Evolutionary conservation across 23 tunicate species (phyloP), one percentile per base, ranked within the genome.

Genomic region (Trididemnum miniatum): DNA sequence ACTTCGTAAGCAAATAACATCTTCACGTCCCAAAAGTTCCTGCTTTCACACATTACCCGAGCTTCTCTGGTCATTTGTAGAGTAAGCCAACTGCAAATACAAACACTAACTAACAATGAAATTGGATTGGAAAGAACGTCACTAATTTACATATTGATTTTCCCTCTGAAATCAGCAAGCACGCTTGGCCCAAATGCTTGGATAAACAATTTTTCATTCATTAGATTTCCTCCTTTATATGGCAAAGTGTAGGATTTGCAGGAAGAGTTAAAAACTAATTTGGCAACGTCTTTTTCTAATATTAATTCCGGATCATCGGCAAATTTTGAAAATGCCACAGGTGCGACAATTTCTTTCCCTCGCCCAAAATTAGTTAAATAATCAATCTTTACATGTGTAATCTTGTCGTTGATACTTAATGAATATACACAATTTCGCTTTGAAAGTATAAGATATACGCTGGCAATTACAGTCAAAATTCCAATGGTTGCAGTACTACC

Each of bases 111-210:
- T n/a, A n/a, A n/a, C n/a, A n/a, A n/a, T n/a, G n/a, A n/a, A n/a
- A n/a, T n/a, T n/a, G n/a, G n/a, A n/a, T n/a, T n/a, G n/a, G n/a
- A n/a, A n/a, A n/a, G n/a, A n/a, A n/a, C n/a, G n/a, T n/a, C n/a
- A n/a, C n/a, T n/a, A n/a, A n/a, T n/a, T n/a, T n/a, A n/a, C n/a
- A n/a, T n/a, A n/a, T n/a, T n/a, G n/a, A n/a, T n/a, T n/a, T n/a
- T n/a, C n/a, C n/a, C n/a, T n/a, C n/a, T n/a, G n/a, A 62, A 20
- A 20, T 12, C 26, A 12, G 67, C 15, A 18, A 20, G n/a, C 4
- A 26, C 29, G n/a, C 5, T 24, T 62, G 67, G 67, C 29, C 67
- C 67, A 62, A 20, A 62, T 3, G 67, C 67, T 62, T n/a, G 67
- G 4, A 62, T 22, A 20, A 62, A 62, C 26, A 62, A 62, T 62